A percentile compares a stretch with the other conserved stretches of the same genome.
Conservation (phyloP, 1,140 invertebrate genomes). For the Trichonephila clavata region DNA sequence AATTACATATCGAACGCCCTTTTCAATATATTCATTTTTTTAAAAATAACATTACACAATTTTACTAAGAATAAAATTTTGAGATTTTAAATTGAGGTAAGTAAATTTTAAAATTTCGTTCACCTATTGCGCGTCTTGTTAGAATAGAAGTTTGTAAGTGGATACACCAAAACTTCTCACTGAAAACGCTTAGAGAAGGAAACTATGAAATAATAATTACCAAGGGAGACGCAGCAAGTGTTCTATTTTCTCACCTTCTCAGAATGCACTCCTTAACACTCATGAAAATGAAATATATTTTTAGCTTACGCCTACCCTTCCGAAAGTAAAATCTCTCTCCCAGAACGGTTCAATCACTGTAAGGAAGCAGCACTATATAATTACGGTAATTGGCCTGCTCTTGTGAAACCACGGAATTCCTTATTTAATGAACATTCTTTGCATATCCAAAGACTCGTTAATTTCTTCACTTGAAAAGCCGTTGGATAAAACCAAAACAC, state of each 20-base stretch:
- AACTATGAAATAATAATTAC: background rate
- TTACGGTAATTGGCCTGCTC: background rate
- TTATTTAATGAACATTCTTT: constrained; percentile 38
- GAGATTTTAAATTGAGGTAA: too few relatives aligned
- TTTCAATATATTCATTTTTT: too few relatives aligned
- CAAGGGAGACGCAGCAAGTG: background rate
- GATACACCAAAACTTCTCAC: too few relatives aligned
- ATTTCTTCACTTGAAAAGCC: background rate
- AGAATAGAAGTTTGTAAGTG: too few relatives aligned
- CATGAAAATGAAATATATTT: background rate
- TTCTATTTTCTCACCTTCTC: background rate
- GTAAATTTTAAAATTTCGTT: too few relatives aligned
- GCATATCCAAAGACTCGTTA: background rate
- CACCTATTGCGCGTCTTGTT: too few relatives aligned
- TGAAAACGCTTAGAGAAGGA: background rate
- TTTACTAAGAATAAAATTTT: too few relatives aligned
- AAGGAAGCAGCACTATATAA: constrained; percentile 1
- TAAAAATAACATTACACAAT: too few relatives aligned
- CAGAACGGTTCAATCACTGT: background rate
- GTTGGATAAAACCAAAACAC: background rate
- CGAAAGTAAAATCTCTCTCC: background rate
- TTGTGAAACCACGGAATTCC: background rate
- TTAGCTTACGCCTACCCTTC: background rate
- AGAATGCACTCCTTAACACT: background rate
- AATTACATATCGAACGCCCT: too few relatives aligned